phyloP scores from a whole-genome alignment of 2,797 vertebrate genomes.

The Rhynchotus rufescens region DNA sequence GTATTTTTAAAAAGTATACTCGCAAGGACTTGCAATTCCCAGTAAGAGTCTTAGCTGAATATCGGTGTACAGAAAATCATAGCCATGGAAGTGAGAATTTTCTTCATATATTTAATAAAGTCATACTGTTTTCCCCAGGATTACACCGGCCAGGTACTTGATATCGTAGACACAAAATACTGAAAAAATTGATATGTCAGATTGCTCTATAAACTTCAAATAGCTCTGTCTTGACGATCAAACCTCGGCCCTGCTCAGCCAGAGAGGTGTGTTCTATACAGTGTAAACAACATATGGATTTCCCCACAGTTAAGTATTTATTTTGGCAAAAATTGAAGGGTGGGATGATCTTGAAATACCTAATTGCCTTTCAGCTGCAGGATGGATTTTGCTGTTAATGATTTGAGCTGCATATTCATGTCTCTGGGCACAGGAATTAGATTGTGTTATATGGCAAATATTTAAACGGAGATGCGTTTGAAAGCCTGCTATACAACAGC shows the following conservation, averaged over 20 bases:
- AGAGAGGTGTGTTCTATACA: neutral
- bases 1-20: neutral
- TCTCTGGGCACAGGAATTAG: neutral
- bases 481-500: neutral
- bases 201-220: neutral
- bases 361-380: neutral
- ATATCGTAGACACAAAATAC: neutral
- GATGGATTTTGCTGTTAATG: neutral
- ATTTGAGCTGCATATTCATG: neutral
- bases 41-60: neutral
- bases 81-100: neutral
- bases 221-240: accelerated
- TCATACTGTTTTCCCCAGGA: neutral
- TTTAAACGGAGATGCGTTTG: neutral
- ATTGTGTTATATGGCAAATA: neutral
- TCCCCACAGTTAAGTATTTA: neutral
- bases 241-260: neutral
- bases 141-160: neutral
- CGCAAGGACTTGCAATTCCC: neutral
- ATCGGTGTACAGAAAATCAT: neutral
- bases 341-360: neutral
- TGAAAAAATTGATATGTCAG: neutral
- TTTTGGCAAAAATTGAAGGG: neutral
- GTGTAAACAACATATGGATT: neutral
- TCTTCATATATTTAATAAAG: neutral